A percentile compares a stretch with the other conserved stretches of the same genome.
phyloP scores from a whole-genome alignment of 2,113 vertebrate genomes.

The Pyrgilauda ruficollis region DNA sequence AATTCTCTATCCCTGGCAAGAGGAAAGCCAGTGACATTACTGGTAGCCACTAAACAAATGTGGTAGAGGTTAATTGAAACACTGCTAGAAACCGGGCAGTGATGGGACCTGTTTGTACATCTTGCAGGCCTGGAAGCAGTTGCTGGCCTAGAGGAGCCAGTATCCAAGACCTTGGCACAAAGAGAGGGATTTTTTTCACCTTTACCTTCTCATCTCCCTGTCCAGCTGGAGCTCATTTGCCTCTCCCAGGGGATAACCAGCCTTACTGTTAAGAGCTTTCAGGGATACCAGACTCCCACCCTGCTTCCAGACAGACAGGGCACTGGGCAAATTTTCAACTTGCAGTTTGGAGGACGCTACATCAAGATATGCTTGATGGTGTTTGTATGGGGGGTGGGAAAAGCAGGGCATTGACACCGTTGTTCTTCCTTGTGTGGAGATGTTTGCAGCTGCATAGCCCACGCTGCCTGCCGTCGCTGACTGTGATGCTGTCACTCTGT shows the following conservation, averaged over 20 bases:
- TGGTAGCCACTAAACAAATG: neutral
- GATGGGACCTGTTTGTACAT: neutral
- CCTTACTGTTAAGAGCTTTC: neutral
- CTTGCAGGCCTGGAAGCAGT: neutral
- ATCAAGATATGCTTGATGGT: neutral
- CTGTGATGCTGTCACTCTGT: neutral
- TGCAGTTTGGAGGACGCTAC: neutral
- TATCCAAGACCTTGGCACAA: neutral
- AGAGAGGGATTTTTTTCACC: neutral
- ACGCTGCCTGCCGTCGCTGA: rapidly evolving
- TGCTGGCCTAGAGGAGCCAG: neutral
- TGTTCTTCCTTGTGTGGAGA: neutral
- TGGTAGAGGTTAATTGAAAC: neutral
- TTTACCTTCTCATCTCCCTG: neutral
- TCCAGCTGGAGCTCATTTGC: neutral
- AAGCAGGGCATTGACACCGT: rapidly evolving
- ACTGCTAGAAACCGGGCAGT: neutral
- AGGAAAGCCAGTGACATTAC: neutral
- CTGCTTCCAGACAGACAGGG: neutral
- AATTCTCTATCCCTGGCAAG: neutral
- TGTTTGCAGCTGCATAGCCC: neutral
- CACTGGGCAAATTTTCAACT: neutral
- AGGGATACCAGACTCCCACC: neutral
- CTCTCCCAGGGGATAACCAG: neutral
- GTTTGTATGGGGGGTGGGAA: neutral